These are phyloP conservation scores for Volucella bombylans DNA, from an alignment of 2,888 invertebrate genomes.

Conservation along the genomic window DNA sequence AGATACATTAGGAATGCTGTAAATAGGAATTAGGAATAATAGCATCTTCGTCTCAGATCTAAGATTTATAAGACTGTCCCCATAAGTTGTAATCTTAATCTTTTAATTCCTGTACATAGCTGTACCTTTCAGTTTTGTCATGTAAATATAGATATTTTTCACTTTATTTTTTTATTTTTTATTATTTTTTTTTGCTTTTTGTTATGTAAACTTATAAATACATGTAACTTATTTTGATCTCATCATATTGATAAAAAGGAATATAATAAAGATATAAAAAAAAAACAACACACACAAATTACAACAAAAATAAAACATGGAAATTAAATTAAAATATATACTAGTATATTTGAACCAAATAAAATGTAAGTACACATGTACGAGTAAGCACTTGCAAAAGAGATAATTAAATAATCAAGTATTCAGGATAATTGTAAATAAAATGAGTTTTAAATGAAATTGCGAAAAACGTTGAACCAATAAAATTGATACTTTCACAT, in stretches of 20 bases:
- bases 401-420: slow-evolving; percentile 46
- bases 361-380: slow-evolving; percentile 30
- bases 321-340: background rate
- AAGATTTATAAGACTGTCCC: slow-evolving; percentile 74
- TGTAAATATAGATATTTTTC: slow-evolving; percentile 27
- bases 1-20: too few relatives aligned
- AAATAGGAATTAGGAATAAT: slow-evolving; percentile 53
- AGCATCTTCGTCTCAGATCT: slow-evolving; percentile 70
- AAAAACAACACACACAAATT: too few relatives aligned
- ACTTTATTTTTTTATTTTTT: slow-evolving; percentile 7
- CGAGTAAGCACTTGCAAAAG: slow-evolving; percentile 30
- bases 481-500: slow-evolving; percentile 3
- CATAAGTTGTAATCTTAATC: slow-evolving; percentile 72
- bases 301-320: too few relatives aligned
- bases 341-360: slow-evolving; percentile 64
- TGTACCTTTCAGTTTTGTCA: slow-evolving; percentile 44
- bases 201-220: slow-evolving; percentile 40
- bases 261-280: slow-evolving; percentile 13
- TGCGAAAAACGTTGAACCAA: slow-evolving; percentile 13
- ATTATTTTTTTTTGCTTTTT: background rate
- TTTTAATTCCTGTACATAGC: slow-evolving; percentile 64
- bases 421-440: slow-evolving; percentile 40
- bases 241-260: slow-evolving; percentile 57
- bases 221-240: slow-evolving; percentile 71
- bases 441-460: background rate